Base-by-base conservation (phyloP, 2,113 vertebrate species). In the Eubucco bourcierii region DNA sequence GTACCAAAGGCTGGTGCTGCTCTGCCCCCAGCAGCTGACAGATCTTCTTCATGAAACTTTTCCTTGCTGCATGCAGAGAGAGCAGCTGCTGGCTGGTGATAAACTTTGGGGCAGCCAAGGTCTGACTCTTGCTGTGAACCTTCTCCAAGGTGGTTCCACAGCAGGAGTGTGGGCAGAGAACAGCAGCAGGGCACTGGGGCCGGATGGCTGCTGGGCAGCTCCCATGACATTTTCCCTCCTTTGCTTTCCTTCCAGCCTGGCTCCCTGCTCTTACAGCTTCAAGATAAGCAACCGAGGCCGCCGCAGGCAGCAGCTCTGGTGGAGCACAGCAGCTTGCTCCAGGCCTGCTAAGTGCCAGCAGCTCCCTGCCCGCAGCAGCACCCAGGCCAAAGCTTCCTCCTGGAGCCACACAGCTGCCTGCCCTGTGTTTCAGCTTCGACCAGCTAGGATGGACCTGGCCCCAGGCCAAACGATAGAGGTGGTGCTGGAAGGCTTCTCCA, bases 201-300 rank as follows among this genome's bases (percentile, higher is more conserved):
- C 21, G 27, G 37, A 15, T 23, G 77, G 29, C 15, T 41, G 21
- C 21, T 52, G 47, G 46, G 58, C 41, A 65, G 25, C 34, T 88
- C 41, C 21, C 15, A 0, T 46, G 24, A 15, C 4, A 8, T n/a
- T 76, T 76, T 88, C 60, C 82, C 33, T 7, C 80, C 47, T 78
- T 33, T 75, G 2, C 59, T 81, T 81, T 50, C 73, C 63, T 93
- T 87, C 67, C 29, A 99, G 99, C 87, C 87, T 96, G 41, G 81
- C 86, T 25, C 87, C 97, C 18, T 98, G 91, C 84, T 93, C 79
- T 84, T 98, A 97, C 90, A 84, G 2, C 87, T 99, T 99, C 91
- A 98, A 86, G 75, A 56, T 99, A 50, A 98, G 95, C 5, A 99
- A 99, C 84, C 87, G 56, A 15, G 99, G 99, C 6, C 94, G 94